A percentile compares a stretch with the other conserved stretches of the same genome.
Conservation (phyloP, 2,113 vertebrate genomes). For the Ellobius talpinus region DNA sequence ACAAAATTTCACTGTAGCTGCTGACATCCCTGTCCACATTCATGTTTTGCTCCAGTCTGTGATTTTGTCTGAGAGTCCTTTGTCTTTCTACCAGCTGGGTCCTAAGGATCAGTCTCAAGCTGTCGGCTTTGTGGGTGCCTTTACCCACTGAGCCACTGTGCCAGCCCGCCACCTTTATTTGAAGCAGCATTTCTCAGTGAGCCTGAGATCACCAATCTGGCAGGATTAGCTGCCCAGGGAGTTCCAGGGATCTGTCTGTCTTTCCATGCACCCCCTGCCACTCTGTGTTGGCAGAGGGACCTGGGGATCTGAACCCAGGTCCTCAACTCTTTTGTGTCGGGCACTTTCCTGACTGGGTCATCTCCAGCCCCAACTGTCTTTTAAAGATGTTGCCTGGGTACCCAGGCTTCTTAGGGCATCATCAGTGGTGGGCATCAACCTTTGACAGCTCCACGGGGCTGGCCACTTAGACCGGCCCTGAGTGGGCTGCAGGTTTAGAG, state of each 20-base stretch:
- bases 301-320: not conserved
- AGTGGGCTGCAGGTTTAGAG: not conserved
- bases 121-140: too few relatives aligned
- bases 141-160: not conserved
- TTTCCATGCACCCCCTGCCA: not conserved
- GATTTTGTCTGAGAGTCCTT: not conserved
- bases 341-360: not conserved
- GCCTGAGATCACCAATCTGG: too few relatives aligned
- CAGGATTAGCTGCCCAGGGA: not conserved
- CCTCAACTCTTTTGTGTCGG: not conserved
- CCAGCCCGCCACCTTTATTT: not conserved
- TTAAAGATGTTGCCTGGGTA: not conserved
- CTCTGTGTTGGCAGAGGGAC: not conserved
- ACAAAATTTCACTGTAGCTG: not conserved
- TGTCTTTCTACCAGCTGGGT: not conserved
- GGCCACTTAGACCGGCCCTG: rapidly evolving
- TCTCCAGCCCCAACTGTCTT: too few relatives aligned
- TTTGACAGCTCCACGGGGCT: rapidly evolving
- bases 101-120: not conserved
- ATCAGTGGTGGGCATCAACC: rapidly evolving
- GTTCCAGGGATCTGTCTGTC: not conserved
- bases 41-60: too few relatives aligned
- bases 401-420: not conserved
- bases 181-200: not conserved
- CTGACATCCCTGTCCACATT: too few relatives aligned